These are phyloP conservation scores for Chelonia mydas DNA, from an alignment of 2,797 vertebrate genomes.

Conservation along the genomic window DNA sequence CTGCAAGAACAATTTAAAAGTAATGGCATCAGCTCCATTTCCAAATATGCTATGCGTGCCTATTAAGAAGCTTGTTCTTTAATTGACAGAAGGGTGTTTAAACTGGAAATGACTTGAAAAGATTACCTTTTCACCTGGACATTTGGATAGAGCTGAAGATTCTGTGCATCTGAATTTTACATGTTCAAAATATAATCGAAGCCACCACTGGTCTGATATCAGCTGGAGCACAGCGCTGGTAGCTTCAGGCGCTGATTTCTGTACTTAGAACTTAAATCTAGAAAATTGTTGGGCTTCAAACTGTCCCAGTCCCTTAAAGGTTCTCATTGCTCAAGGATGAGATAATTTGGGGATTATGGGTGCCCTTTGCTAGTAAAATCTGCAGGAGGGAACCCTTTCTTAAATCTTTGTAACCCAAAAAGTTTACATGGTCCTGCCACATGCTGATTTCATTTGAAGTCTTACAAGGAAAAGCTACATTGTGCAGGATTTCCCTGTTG, in stretches of 20 bases:
- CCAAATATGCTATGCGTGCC: background rate
- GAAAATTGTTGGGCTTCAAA: conserved; percentile 19
- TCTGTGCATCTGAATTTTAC: background rate
- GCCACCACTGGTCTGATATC: background rate
- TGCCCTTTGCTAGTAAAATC: background rate
- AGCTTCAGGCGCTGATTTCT: conserved; percentile 5
- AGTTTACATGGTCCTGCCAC: background rate
- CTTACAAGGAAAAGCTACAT: background rate
- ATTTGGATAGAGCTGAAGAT: background rate
- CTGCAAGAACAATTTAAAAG: background rate
- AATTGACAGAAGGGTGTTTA: background rate
- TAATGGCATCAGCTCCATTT: background rate
- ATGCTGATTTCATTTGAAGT: background rate
- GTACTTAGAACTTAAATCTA: conserved; percentile 22
- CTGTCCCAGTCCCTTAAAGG: background rate
- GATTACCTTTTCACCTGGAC: background rate
- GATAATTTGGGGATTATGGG: background rate
- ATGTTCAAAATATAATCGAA: conserved; percentile 12
- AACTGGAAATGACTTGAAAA: background rate
- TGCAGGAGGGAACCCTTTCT: background rate
- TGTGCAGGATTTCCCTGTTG: background rate
- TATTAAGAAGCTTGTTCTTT: background rate
- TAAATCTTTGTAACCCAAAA: background rate
- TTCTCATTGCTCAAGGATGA: conserved; percentile 7
- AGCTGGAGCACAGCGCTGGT: background rate